phyloP scores from a whole-genome alignment of 1,140 invertebrate genomes.

The Leptopilina boulardi region DNA sequence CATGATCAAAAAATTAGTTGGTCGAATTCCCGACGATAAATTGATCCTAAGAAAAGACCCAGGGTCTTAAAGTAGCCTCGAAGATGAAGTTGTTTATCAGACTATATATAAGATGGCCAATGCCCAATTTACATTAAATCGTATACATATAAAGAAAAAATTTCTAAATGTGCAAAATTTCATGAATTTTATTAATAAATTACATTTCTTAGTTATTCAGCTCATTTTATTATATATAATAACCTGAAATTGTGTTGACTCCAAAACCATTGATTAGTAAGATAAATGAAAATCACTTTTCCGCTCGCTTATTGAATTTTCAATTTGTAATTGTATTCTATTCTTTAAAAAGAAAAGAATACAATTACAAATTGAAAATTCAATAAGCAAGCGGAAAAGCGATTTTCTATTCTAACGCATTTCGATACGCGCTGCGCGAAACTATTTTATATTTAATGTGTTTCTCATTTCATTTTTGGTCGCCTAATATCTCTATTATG shows the following conservation, averaged over 20 bases:
- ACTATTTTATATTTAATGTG: background rate
- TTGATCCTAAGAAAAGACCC: constrained; percentile 42
- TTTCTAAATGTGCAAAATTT: no score
- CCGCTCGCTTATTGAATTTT: no score
- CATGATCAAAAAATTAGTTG: constrained; percentile 58
- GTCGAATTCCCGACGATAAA: constrained; percentile 54
- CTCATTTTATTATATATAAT: no score
- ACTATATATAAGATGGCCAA: background rate
- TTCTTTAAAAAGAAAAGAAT: background rate
- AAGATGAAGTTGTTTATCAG: constrained; percentile 20
- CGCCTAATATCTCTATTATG: constrained; percentile 21
- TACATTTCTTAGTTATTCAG: no score
- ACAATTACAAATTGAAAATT: background rate
- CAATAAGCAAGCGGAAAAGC: background rate
- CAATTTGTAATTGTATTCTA: no score
- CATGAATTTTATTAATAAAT: no score
- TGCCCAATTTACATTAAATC: background rate
- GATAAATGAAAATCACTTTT: no score
- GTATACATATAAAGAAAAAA: background rate
- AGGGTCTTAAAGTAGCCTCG: constrained; percentile 5
- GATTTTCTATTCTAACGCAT: background rate
- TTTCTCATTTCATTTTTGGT: constrained; percentile 6
- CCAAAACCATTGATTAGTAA: no score
- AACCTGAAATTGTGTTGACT: no score
- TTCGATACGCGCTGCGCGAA: background rate